phyloP scores from a whole-genome alignment of 2,113 vertebrate species.

The Gambusia affinis region DNA sequence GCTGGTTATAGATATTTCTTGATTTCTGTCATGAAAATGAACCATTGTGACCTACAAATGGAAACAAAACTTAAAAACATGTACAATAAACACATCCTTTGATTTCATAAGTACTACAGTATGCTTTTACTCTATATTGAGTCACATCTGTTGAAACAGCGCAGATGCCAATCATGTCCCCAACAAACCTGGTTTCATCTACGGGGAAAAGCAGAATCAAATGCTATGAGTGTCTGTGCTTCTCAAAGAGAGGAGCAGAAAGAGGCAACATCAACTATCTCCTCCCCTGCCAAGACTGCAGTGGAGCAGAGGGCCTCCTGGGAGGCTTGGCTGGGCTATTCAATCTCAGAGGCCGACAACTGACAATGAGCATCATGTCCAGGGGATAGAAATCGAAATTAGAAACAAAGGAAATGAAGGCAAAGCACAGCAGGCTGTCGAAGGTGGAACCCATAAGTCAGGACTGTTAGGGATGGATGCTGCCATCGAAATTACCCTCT shows the following conservation, averaged over 20 bases:
- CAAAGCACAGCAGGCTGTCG: slow-evolving; percentile 41
- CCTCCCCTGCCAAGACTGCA: slow-evolving; percentile 51
- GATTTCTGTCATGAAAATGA: too few species aligned
- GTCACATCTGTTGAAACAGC: slow-evolving; percentile 12
- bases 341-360: slow-evolving; percentile 55
- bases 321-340: slow-evolving; percentile 57
- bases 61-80: background rate
- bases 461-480: slow-evolving; percentile 24
- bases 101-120: background rate
- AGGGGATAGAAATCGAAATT: slow-evolving; percentile 71
- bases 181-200: slow-evolving; percentile 9
- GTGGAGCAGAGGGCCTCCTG: slow-evolving; percentile 42
- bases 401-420: slow-evolving; percentile 67
- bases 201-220: slow-evolving; percentile 22
- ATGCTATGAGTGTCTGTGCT: slow-evolving; percentile 12
- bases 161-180: background rate
- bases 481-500: slow-evolving; percentile 16
- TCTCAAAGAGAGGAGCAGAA: slow-evolving; percentile 24
- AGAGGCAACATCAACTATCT: slow-evolving; percentile 22
- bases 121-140: background rate
- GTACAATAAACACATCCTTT: background rate
- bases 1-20: background rate
- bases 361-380: slow-evolving; percentile 68
- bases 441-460: slow-evolving; percentile 20
- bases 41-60: background rate